Evolutionary conservation across 2,888 invertebrate genomes (phyloP).

Genomic region (Lissonota sp.): DNA sequence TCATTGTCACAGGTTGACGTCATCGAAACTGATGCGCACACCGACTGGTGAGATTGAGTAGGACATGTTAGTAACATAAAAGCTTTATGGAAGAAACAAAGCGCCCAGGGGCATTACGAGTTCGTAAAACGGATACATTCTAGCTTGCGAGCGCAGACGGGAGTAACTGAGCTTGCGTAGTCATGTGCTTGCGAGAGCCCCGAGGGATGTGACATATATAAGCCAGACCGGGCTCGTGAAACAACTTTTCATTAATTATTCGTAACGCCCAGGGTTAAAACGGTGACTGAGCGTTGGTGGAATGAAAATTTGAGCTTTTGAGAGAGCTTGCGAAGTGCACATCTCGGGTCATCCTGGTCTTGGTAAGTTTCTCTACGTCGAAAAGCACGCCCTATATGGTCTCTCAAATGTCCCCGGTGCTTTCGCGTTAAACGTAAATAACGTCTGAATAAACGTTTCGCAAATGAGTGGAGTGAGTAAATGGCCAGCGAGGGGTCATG

Average conservation of each 20-base stretch:
- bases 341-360: slow-evolving; percentile 1
- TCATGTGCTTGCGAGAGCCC: slow-evolving; percentile 18
- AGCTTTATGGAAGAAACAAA: slow-evolving; percentile 41
- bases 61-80: slow-evolving; percentile 11
- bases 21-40: not conserved
- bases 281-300: not conserved
- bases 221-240: not conserved
- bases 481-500: slow-evolving; percentile 42
- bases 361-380: not conserved
- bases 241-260: slow-evolving; percentile 50
- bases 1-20: not conserved
- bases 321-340: not conserved
- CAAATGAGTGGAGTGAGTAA: not conserved
- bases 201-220: not conserved
- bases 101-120: slow-evolving; percentile 40
- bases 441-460: slow-evolving; percentile 15
- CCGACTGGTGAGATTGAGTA: slow-evolving; percentile 3
- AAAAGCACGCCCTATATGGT: not conserved
- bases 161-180: slow-evolving; percentile 15
- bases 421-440: slow-evolving; percentile 13
- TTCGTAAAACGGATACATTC: slow-evolving; percentile 35
- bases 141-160: slow-evolving; percentile 12
- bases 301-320: slow-evolving; percentile 25
- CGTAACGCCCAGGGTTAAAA: not conserved
- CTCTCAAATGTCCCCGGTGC: not conserved